Conservation (phyloP, 2,113 vertebrate species). For the Butastur rufipennis region DNA sequence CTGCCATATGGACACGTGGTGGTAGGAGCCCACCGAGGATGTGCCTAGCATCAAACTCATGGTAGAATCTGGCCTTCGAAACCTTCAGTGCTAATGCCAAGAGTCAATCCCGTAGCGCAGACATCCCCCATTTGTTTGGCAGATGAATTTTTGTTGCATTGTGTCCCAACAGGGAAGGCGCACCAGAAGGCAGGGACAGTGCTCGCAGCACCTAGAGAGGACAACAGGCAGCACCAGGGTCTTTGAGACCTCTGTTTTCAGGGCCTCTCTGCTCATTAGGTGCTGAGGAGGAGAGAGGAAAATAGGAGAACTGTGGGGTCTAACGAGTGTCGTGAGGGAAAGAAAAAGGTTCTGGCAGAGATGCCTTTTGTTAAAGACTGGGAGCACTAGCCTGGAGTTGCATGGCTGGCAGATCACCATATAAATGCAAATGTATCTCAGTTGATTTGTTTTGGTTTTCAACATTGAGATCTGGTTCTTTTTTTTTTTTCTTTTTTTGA, state of each 20-base stretch:
- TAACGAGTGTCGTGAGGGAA: not conserved
- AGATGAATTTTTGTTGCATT: not conserved
- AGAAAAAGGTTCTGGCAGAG: not conserved
- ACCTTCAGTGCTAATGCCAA: not conserved
- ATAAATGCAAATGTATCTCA: not conserved
- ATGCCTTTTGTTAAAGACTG: not conserved
- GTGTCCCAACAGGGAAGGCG: not conserved
- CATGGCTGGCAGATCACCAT: not conserved
- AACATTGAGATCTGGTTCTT: not conserved
- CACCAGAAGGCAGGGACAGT: fast-evolving
- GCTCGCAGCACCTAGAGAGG: not conserved
- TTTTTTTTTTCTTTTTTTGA: too few species aligned
- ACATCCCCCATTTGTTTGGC: fast-evolving
- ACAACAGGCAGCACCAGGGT: not conserved
- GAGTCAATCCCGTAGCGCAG: not conserved
- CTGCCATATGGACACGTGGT: fast-evolving
- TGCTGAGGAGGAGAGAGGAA: not conserved
- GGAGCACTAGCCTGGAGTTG: not conserved
- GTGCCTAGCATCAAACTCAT: not conserved
- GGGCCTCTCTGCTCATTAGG: not conserved
- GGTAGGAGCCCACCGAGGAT: fast-evolving
- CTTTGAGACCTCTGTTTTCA: not conserved
- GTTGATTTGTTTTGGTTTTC: not conserved
- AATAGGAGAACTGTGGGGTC: not conserved
- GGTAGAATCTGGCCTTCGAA: not conserved